Evolutionary conservation across 2,113 vertebrate genomes (phyloP).

Genomic region (Corythornis madagascariensis): DNA sequence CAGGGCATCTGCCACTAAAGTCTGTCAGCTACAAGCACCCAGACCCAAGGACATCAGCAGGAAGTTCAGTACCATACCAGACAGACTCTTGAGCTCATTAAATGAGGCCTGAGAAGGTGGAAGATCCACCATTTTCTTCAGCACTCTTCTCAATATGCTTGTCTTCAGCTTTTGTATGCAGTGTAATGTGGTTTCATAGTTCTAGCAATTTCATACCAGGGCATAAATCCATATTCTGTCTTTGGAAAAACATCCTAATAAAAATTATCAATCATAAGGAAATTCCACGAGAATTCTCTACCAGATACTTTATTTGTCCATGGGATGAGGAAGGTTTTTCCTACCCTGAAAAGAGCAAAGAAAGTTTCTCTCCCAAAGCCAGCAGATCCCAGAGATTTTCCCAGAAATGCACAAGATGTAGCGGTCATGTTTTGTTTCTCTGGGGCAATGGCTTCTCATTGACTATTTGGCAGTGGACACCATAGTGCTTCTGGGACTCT

Average conservation of each 20-base stretch:
- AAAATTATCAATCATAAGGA: background rate
- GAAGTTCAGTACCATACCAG: background rate
- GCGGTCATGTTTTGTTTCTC: background rate
- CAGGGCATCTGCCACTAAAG: background rate
- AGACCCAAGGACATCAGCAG: rapidly evolving
- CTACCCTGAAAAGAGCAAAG: background rate
- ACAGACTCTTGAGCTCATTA: rapidly evolving
- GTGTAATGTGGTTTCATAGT: rapidly evolving
- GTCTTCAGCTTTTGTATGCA: background rate
- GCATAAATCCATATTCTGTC: background rate
- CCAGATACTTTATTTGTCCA: background rate
- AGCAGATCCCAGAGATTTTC: background rate
- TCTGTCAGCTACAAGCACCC: too few relatives aligned
- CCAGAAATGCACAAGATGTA: background rate
- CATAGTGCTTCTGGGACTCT: background rate
- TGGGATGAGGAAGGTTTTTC: background rate
- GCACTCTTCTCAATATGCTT: background rate
- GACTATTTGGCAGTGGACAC: background rate
- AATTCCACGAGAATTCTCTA: background rate
- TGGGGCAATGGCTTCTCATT: background rate
- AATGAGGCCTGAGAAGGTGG: background rate
- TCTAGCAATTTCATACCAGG: background rate
- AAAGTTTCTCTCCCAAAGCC: background rate
- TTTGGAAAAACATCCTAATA: background rate
- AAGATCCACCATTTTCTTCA: background rate